Evolutionary conservation across 1,140 invertebrate species (phyloP).

Genomic region (Acromyrmex echinatior): DNA sequence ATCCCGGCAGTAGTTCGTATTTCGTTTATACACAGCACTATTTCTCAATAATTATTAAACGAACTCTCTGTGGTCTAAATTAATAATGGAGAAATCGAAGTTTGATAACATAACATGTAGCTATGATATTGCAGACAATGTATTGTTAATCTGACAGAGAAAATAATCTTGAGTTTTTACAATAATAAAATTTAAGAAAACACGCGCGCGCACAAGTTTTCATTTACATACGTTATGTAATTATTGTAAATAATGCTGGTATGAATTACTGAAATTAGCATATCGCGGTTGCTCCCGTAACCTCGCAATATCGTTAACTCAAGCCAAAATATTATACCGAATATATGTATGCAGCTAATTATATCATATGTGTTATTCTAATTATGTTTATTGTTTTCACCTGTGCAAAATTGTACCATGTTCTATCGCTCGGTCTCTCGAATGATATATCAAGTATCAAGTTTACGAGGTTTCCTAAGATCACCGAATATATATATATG

Average conservation of each 20-base stretch:
- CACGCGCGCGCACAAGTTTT: not conserved
- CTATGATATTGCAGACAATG: not conserved
- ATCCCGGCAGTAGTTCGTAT: not conserved
- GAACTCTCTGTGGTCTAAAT: slow-evolving; percentile 3
- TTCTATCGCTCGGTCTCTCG: slow-evolving; percentile 36
- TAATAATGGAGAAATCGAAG: slow-evolving; percentile 29
- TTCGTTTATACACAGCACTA: slow-evolving; percentile 32
- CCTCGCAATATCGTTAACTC: slow-evolving; percentile 48
- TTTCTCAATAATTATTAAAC: slow-evolving; percentile 14
- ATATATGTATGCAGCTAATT: slow-evolving; percentile 45
- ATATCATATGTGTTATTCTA: slow-evolving; percentile 40
- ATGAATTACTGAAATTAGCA: slow-evolving; percentile 52
- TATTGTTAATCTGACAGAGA: slow-evolving; percentile 18
- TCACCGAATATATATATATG: slow-evolving; percentile 13
- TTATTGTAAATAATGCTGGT: slow-evolving; percentile 45
- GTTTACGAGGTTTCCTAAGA: slow-evolving; percentile 58
- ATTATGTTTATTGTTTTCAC: slow-evolving; percentile 19
- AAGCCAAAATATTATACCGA: slow-evolving; percentile 41
- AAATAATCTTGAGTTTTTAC: slow-evolving; percentile 19
- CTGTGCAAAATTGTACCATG: slow-evolving; percentile 37
- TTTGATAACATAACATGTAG: slow-evolving; percentile 12
- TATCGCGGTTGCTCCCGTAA: slow-evolving; percentile 48
- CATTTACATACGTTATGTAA: slow-evolving; percentile 28
- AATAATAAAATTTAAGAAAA: slow-evolving; percentile 30
- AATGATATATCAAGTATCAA: slow-evolving; percentile 53